Evolutionary conservation across 2,113 vertebrate species (phyloP), one percentile per base, ranked within the genome.

Genomic region (Thamnaconus septentrionalis): DNA sequence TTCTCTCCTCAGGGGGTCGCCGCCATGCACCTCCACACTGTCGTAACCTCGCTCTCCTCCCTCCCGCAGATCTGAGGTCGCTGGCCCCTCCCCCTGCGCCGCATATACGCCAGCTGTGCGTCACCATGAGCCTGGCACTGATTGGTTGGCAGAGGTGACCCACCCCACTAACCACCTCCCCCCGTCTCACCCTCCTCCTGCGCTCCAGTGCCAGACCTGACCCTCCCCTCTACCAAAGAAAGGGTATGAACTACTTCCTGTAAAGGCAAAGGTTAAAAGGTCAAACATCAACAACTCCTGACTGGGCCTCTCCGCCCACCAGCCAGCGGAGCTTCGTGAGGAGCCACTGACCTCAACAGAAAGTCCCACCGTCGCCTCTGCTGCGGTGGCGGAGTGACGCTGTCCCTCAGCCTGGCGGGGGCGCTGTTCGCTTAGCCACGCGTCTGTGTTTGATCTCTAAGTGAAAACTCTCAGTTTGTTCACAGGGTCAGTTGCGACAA

Each of bases 81-180:
- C 71, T 87, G 4, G 86, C 88, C 49, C 76, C 85, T 51, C 81
- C 83, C 8, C 53, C 73, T 3, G 68, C 66, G 0, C 61, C 83
- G 9, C 94, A 95, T 92, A 92, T 94, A 94, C 94, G 92, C 94
- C 93, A 94, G 85, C 89, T 94, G 68, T 91, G 90, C 8, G 55
- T 96, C 82, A 87, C 91, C 78, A 85, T 96, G 80, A 92, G 93
- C 88, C 78, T 97, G 88, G 93, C 91, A 88, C 85, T 96, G 90
- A 90, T 94, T 90, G 95, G 92, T 91, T 93, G 89, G 92, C 92
- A 91, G 87, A 98, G 96, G 95, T 98, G 96, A 98, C 96, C 94
- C 93, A 31, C 18, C 18, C 18, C 18, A 31, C 18, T 31, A 31
- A 31, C 18, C 18, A 31, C 92, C 84, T 50, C 81, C 94, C 91